Conservation (phyloP, 2,113 vertebrate species). For the Platanista minor region DNA sequence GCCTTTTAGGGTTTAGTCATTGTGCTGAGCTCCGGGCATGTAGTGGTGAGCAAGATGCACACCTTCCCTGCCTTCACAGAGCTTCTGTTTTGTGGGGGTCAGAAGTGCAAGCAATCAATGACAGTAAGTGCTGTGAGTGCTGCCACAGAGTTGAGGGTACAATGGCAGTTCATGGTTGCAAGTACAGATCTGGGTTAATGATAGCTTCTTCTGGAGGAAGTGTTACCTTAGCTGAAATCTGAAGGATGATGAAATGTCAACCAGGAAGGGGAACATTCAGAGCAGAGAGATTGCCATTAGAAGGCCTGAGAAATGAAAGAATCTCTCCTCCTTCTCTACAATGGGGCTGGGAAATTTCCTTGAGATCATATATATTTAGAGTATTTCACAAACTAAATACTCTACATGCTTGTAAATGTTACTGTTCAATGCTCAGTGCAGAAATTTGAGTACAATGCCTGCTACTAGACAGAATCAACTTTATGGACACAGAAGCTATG, state of each 20-base stretch:
- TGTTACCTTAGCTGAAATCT: background rate
- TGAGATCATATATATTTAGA: background rate
- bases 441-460: background rate
- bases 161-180: background rate
- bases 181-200: background rate
- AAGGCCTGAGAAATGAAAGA: background rate
- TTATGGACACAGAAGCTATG: background rate
- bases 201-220: background rate
- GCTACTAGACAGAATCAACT: background rate
- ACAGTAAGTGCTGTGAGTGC: background rate
- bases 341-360: background rate
- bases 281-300: background rate
- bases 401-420: background rate
- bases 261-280: background rate
- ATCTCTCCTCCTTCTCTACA: background rate
- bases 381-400: background rate
- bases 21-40: background rate
- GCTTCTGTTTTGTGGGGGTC: background rate
- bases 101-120: background rate
- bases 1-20: background rate
- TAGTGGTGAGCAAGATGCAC: background rate
- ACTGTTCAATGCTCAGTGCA: background rate
- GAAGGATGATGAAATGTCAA: background rate
- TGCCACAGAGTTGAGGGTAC: background rate
- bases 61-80: background rate